These are phyloP conservation scores for Teleogryllus occipitalis DNA, from an alignment of 1,140 invertebrate genomes.

Conservation along the genomic window DNA sequence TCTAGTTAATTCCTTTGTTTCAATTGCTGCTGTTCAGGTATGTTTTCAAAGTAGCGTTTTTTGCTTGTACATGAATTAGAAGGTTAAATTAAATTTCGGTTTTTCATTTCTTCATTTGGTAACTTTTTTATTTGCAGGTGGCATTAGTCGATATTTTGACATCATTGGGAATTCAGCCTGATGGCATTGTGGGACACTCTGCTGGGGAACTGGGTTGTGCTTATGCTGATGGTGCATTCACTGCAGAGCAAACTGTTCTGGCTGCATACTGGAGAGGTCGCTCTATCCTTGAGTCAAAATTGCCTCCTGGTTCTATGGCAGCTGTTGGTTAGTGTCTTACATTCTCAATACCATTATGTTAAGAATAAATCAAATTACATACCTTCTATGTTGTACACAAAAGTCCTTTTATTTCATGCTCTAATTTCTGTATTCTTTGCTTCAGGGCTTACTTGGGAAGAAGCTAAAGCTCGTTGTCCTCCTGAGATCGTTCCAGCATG, in stretches of 20 bases:
- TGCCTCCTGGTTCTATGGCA: constrained; percentile 72
- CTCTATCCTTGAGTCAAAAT: constrained; percentile 69
- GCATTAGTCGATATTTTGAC: constrained; percentile 81
- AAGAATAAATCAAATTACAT: background rate
- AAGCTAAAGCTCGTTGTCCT: constrained; percentile 65
- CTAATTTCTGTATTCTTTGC: background rate
- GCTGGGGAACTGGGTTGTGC: constrained; percentile 92
- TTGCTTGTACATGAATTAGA: background rate
- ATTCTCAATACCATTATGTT: background rate
- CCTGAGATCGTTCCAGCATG: constrained; percentile 76
- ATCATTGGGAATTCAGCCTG: constrained; percentile 67
- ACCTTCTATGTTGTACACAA: background rate
- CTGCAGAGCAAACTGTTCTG: constrained; percentile 83
- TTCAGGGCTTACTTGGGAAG: constrained; percentile 77
- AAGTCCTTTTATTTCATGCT: background rate
- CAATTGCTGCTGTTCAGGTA: constrained; percentile 88
- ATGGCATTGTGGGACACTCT: constrained; percentile 93
- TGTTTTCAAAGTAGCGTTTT: constrained; percentile 16
- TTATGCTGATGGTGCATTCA: constrained; percentile 92
- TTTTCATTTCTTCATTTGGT: constrained; percentile 2
- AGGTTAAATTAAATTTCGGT: background rate
- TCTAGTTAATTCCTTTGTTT: constrained; percentile 81
- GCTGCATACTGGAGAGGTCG: constrained; percentile 87
- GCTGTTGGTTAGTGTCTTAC: constrained; percentile 48
- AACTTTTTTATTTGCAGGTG: constrained; percentile 43